Base-by-base conservation (phyloP, 2,888 invertebrate species). In the Cephus nigrinus region DNA sequence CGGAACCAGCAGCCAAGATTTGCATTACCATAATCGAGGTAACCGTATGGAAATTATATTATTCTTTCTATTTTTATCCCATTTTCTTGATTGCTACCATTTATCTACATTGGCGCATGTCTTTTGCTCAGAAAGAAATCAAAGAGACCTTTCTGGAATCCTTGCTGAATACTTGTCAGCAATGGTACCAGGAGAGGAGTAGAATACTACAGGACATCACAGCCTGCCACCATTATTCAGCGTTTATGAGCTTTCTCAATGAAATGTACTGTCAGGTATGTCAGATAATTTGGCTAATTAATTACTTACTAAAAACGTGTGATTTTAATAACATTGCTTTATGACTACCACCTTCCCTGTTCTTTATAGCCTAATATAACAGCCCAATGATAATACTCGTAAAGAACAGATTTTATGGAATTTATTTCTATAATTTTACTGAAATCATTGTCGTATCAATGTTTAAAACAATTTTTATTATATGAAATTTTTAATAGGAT, bases 131-230 rank as follows among this genome's bases (percentile, higher is more conserved):
- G 93, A 96, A 95, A 91, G 98, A 98, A 92, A 94, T 94, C 87
- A 96, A 95, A 84, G 96, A 97, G 92, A 97, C 97, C 71, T 98
- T 97, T 92, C 93, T 97, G 86, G 98, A 98, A 92, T 96, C 97
- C 68, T 93, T 98, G 84, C 93, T 98, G 84, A 98, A 98, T 92
- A 97, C 96, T 69, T 97, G 97, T 91, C 96, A 97, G 91, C 97
- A 97, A 92, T 96, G 96, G 96, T 97, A 96, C 92, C 97, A 97
- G 91, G 97, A 97, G 92, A 92, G 96, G 68, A 95, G 95, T 85
- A 95, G 95, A 91, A 93, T 94, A 86, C 92, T 92, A 36, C 89
- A 92, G 80, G 88, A 90, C 33, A 81, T 85, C 23, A 80, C 86
- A 12, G 76, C 82, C 23, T 87, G 85, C 80, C 88, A 88, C 80